Base-by-base conservation (phyloP, 92 coral and sea anemone species). In the Umimayanthus chanpuru region DNA sequence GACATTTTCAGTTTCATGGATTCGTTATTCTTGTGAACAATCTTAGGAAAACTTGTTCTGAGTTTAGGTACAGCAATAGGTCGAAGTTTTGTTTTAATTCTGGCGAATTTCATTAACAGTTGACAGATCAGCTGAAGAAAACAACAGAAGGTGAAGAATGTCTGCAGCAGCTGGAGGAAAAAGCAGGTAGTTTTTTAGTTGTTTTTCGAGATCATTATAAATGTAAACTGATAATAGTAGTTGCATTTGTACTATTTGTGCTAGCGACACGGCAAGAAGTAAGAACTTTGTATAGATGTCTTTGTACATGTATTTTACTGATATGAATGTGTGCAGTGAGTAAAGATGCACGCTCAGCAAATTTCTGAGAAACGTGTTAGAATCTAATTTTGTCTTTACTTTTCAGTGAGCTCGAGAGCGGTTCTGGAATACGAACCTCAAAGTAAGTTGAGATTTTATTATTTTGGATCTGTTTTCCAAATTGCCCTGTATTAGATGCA, bases 291-390 rank as follows among this genome's bases (percentile, higher is more conserved):
- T 44, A 47, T 78, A 25, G 82, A 78, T 49, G 65, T 78, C 41
- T 78, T 78, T 78, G 82, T 47, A 78, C 82, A 49, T 78, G 49
- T 78, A 49, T 78, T 49, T 78, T 49, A 43, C 82, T 49, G 81
- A 77, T 77, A 47, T 78, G 65, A 47, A 47, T 78, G 66, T 78
- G 65, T 78, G 40, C 39, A 47, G 66, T 77, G 82, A 78, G 26
- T 47, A 49, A 78, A 78, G 66, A 49, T 78, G 40, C 66, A 78
- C 23, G 39, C 56, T 76, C 80, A 41, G 80, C 80, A 76, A 76
- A 41, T 76, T 76, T 76, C 56, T 78, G 66, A 78, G 66, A 78
- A 78, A 49, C 82, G 66, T 78, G 66, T 78, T 78, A 49, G 82
- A 78, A 78, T 78, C 82, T 78, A 49, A 78, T 78, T 78, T 25